Evolutionary conservation across 2,113 vertebrate species (phyloP), one percentile per base, ranked within the genome.

Genomic region (Turnix velox): DNA sequence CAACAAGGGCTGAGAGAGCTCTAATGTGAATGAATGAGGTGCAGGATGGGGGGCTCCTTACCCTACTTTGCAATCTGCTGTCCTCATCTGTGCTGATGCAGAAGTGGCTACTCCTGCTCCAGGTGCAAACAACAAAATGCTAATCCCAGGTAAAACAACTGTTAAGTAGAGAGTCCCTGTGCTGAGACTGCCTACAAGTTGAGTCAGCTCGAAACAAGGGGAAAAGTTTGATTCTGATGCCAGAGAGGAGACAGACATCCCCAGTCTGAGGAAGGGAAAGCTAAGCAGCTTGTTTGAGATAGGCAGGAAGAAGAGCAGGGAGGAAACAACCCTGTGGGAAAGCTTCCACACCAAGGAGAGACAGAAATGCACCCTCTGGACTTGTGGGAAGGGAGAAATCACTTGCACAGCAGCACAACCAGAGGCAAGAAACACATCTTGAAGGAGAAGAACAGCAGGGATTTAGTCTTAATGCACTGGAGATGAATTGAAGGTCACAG

Each of bases 391-490:
- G 28, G 45, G 45, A 81, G 31, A 43, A 75, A 39, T 33, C 4
- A 1, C 68, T 69, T 2, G 1, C 6, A 2, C 3, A 1, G 23
- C 27, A 35, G 45, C 65, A 54, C 46, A 75, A 76, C 13, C 40
- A 63, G 30, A 27, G 7, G 45, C 4, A 14, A 48, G 33, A 69
- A 54, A 76, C 24, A 14, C 11, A 10, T 49, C 45, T 37, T 10
- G 25, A 62, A 62, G 2, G 9, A n/a, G 25, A 51, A 55, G 37
- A 49, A 55, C 61, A 49, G 7, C 55, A 17, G 23, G 43, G 54
- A 35, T 78, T 78, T 55, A 62, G 42, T 1, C 2, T 14, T 14
- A 40, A 62, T 0, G 3, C 62, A 31, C 24, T 0, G 1, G 42
- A 43, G 55, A 39, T 0, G 14, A 72, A 33, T 6, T 23, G 39